Evolutionary conservation across 2,113 vertebrate species (phyloP), one percentile per base, ranked within the genome.

Genomic region (Ariopsis seemanni): DNA sequence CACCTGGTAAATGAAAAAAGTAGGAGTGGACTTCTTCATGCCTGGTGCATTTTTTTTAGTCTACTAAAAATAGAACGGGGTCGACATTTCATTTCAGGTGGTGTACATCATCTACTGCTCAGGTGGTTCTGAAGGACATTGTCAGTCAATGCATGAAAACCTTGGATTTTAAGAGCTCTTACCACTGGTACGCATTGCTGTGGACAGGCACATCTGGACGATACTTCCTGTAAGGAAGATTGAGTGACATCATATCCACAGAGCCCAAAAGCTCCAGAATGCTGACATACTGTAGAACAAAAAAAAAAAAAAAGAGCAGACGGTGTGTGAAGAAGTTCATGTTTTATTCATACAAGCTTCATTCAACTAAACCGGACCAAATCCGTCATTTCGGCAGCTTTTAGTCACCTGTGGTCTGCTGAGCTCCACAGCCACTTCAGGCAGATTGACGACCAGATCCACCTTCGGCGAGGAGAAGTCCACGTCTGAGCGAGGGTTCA

Each of bases 211-310:
- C 94, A 79, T 94, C 84, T 22, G 98, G 98, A 88, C 95, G 96
- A 93, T 96, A 99, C 74, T 97, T 99, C 89, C 98, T 96, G 77
- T 99, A 99, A 0, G 98, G 98, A n/a, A 98, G 92, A 92, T 99
- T 99, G 50, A 97, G 96, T 48, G 95, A 96, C 98, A 99, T 99
- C 97, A 98, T 96, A 93, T 99, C 97, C 90, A 99, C 89, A 34
- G 98, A 99, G 83, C 97, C 97, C 90, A 99, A 96, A 87, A 99
- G 95, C 91, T 99, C 98, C 96, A 99, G 95, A 88, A 99, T 94
- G 93, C 98, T 99, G 93, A 99, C 97, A 91, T 99, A 99, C 98
- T 99, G 86, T 50, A 94, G 90, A 55, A 22, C 80, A 79, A 42
- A 1, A 69, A 50, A 88, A 55, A 22, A 77, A 79, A 42, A 1